Base-by-base conservation (phyloP, 1,140 invertebrate species). In the Pogonomyrmex californicus region DNA sequence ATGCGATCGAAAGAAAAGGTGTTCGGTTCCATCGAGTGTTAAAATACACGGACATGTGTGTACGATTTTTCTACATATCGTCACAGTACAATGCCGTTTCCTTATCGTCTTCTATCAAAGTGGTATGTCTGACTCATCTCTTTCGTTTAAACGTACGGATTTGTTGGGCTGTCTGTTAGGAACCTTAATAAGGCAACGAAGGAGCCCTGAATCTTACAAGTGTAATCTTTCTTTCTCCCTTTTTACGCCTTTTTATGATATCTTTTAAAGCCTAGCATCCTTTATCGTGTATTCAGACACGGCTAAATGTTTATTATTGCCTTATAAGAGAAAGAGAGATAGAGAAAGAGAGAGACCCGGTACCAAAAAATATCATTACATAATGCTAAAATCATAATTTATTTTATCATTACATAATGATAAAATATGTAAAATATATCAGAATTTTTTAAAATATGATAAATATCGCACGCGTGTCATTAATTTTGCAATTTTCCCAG, bases 151-250 rank as follows among this genome's bases (percentile, higher is more conserved):
- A 85, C 76, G 76, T 88, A 79, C 65, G 60, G 38, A 3, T 90
- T 62, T 77, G 75, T 86, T 71, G 85, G 81, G 60, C 76, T 82
- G 79, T 88, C 85, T 87, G 77, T 89, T 93, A 94, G 93, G 93
- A 93, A 93, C 92, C 92, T 93, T 87, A 82, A 88, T 94, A 93
- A 93, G 93, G 92, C 92, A 93, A 92, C 91, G 90, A 89, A 93
- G 81, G 90, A 93, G 92, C 91, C 92, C 91, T 93, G 87, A 93
- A 88, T 92, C 83, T 88, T 86, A 91, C 77, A 58, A 87, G 63
- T 87, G 79, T 81, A 71, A 65, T 87, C 49, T 75, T 68, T 81
- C 76, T 83, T 62, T 81, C 62, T 62, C 36, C 30, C 6, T 83
- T 62, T 60, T 62, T 63, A 87, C 73, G 71, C 47, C 62, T 66